Evolutionary conservation across 1,140 invertebrate genomes (phyloP), one percentile per base, ranked within the genome.

Genomic region (Aphidius gifuensis): DNA sequence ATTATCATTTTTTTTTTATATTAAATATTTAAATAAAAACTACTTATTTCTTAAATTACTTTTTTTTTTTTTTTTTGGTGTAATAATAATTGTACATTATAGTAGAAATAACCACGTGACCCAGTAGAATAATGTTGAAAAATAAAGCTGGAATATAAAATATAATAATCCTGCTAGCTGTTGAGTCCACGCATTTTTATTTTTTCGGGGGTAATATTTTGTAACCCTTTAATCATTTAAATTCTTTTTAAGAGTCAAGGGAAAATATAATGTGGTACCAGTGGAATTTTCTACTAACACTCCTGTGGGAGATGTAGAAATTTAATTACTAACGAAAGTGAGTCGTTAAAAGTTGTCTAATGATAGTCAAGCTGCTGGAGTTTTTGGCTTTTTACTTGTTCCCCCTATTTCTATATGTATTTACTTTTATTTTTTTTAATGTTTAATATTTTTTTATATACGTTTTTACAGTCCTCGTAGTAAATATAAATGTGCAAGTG

Each of bases 191-290:
- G 56, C 44, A 39, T 42, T 38, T n/a, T 55, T 43, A 55, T 55
- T 8, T 40, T 11, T 47, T 49, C 42, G 53, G 61, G 66, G 60
- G 48, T 21, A 32, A 32, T 32, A 32, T 32, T 32, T 6, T 49
- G 23, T 48, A 56, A 64, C 67, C 63, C 65, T 70, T 70, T 68
- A 70, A 68, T 66, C 66, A 60, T 64, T 65, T 46, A 64, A 70
- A 70, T 67, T 70, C 65, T 68, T 64, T 56, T 32, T 32, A 4
- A 3, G 62, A 59, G 50, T 38, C 47, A 6, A 40, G 57, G 58
- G 54, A 60, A 64, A 64, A 66, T 64, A 60, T 23, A 64, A 61
- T 60, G 57, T 38, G 38, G 57, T 46, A 46, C 43, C 42, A 45
- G 46, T 54, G 48, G 58, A 57, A 62, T 53, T 56, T 50, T 65